Percentiles rank a stretch among this genome's conserved stretches.
Evolutionary conservation across 2,888 invertebrate species (phyloP).

Genomic region (Scaptomyza caliginosa): DNA sequence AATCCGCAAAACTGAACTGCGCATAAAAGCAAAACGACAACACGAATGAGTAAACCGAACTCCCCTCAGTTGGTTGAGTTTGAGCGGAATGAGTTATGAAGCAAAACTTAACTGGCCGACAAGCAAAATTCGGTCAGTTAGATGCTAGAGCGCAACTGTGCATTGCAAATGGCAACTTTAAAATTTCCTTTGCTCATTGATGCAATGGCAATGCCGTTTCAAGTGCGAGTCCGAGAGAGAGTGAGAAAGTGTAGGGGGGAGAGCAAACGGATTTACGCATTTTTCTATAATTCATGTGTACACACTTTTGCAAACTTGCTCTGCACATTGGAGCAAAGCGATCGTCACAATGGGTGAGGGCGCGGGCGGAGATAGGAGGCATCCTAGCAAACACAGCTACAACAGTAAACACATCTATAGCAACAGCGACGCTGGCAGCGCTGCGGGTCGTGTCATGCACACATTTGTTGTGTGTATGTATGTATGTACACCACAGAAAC

Average conservation of each 20-base stretch:
- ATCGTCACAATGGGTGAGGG: slow-evolving; percentile 9
- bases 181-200: not conserved
- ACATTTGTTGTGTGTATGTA: slow-evolving; percentile 46
- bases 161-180: not conserved
- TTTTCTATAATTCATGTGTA: slow-evolving; percentile 26
- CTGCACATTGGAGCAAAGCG: slow-evolving; percentile 21
- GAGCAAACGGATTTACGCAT: slow-evolving; percentile 26
- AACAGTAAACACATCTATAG: slow-evolving; percentile 27
- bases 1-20: slow-evolving; percentile 68
- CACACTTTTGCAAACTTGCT: not conserved
- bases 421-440: slow-evolving; percentile 48
- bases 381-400: slow-evolving; percentile 25
- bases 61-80: slow-evolving; percentile 7
- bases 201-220: not conserved
- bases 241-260: not conserved
- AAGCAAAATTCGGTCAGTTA: slow-evolving; percentile 34
- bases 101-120: slow-evolving; percentile 28
- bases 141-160: slow-evolving; percentile 10
- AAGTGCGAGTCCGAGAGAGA: too few relatives aligned
- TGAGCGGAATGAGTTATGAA: slow-evolving; percentile 13
- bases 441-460: slow-evolving; percentile 72
- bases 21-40: slow-evolving; percentile 45
- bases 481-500: slow-evolving; percentile 12
- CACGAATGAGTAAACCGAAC: slow-evolving; percentile 39
- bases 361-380: not conserved